phyloP scores from a whole-genome alignment of 2,113 vertebrate species.

The Eupsittula cactorum region DNA sequence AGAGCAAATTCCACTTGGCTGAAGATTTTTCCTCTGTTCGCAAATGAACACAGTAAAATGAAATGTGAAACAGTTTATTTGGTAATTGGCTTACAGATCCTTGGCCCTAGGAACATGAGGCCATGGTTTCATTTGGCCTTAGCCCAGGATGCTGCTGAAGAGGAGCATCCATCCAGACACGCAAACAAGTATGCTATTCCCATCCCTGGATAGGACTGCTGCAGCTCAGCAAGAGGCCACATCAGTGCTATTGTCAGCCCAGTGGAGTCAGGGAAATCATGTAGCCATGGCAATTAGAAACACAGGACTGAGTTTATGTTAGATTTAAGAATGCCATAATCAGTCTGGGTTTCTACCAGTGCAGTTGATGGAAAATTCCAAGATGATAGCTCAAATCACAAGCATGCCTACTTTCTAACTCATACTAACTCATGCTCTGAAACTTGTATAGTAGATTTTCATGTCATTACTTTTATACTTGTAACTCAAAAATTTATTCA shows the following conservation, averaged over 20 bases:
- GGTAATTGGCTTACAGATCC: neutral
- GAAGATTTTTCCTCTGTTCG: neutral
- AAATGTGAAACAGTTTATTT: neutral
- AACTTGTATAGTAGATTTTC: neutral
- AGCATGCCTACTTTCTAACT: neutral
- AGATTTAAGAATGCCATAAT: neutral
- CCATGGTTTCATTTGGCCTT: neutral
- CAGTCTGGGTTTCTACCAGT: neutral
- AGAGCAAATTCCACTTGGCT: neutral
- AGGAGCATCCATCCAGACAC: neutral
- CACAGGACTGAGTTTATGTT: neutral
- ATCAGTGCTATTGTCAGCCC: neutral
- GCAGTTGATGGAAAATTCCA: neutral
- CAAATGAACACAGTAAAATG: neutral
- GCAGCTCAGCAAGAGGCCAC: neutral
- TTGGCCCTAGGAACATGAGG: neutral
- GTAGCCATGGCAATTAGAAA: neutral
- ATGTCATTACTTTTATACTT: neutral
- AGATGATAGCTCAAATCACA: neutral
- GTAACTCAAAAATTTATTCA: neutral
- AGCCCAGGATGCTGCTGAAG: neutral
- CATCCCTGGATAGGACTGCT: no score
- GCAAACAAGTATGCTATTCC: accelerated
- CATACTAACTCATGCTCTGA: neutral
- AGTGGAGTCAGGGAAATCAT: neutral